These are phyloP conservation scores for Oxygymnocypris stewartii DNA, from an alignment of 2,113 vertebrate species.

Conservation along the genomic window DNA sequence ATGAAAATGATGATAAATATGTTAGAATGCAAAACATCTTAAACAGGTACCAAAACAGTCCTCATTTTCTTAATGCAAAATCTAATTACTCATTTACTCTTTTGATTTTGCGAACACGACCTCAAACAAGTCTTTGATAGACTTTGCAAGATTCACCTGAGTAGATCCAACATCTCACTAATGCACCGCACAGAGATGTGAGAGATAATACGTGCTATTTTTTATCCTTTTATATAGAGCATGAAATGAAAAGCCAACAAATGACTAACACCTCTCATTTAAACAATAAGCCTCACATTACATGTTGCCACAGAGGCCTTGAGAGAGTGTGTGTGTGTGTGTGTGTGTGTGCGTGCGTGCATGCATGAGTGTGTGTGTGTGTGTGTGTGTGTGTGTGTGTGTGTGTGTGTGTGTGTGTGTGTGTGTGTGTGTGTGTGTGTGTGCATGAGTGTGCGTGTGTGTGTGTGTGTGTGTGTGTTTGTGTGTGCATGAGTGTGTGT, in stretches of 20 bases:
- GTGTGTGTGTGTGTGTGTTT: too few relatives aligned
- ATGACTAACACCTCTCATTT: neutral
- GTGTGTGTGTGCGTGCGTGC: neutral
- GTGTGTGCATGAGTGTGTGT: too few relatives aligned
- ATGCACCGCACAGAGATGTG: neutral
- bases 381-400: too few relatives aligned
- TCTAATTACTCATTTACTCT: neutral
- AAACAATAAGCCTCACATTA: neutral
- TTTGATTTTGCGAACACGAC: neutral
- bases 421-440: too few relatives aligned
- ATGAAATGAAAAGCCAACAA: neutral
- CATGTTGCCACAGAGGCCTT: neutral
- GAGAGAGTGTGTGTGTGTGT: constrained; percentile 31
- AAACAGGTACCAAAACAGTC: neutral
- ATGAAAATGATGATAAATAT: neutral
- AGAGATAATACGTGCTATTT: neutral
- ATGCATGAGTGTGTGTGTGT: too few relatives aligned
- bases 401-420: too few relatives aligned
- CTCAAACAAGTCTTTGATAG: neutral
- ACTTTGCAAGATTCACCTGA: neutral
- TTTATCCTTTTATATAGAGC: constrained; percentile 1
- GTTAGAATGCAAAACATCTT: neutral
- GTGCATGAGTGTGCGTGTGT: too few relatives aligned
- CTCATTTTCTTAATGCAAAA: neutral
- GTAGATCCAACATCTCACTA: neutral